Evolutionary conservation across 2,113 vertebrate species (phyloP), one percentile per base, ranked within the genome.

Genomic region (Clarias macrocephalus): DNA sequence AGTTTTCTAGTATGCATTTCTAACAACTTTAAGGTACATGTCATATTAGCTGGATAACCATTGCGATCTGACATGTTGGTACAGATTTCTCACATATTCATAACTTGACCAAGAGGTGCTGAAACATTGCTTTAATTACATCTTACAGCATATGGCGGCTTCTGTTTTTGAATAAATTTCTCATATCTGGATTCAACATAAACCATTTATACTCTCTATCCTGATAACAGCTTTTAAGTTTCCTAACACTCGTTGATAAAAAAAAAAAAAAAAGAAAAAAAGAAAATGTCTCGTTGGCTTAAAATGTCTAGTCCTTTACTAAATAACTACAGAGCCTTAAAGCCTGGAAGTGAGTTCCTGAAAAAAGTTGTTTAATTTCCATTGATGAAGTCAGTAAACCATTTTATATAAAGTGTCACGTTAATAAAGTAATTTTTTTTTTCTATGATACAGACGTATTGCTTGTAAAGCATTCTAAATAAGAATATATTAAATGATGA

Each of bases 151-250:
- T 57, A 33, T 80, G 12, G 48, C 15, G 75, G 52, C 42, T 30
- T 59, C 28, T 80, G 77, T 80, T 80, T 16, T 80, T 80, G 28
- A 59, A 80, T 57, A 80, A 33, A 59, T 80, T 80, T 28, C 77
- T 80, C 18, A 11, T 80, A 57, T 80, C 77, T 33, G 18, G 19
- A n/a, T 33, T 80, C 54, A 56, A 33, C 77, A 80, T 6, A 56
- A 56, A 80, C 54, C 77, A 59, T 59, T 80, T 80, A 33, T 59
- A 59, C 28, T 80, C n/a, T 80, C 54, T 56, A 11, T 59, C 21
- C 52, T 80, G 54, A 80, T 59, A 59, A 59, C 54, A 19, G 77
- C 54, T 10, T 80, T 18, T n/a, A n/a, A 57, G 76, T 80, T 54
- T 57, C 30, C 54, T 18, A 11, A 80, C 54, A 21, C 54, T 80